These are phyloP conservation scores for Chiroxiphia lanceolata DNA, from an alignment of 2,797 vertebrate species.

Conservation along the genomic window DNA sequence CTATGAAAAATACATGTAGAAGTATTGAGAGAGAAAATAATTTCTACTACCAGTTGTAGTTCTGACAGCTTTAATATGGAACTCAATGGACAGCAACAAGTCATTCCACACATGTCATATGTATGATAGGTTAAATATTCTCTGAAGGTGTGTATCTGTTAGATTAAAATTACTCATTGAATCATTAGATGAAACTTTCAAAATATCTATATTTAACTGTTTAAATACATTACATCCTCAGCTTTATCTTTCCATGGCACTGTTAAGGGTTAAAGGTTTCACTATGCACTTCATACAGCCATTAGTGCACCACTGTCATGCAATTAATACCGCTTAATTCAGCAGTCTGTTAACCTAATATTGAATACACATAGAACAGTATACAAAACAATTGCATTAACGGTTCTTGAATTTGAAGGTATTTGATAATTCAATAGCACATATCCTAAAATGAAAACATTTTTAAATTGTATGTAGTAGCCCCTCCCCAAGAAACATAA, in stretches of 20 bases:
- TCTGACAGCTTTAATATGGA: not conserved
- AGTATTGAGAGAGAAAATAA: not conserved
- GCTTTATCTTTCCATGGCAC: not conserved
- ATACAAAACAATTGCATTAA: not conserved
- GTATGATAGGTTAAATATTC: not conserved
- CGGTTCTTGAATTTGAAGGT: not conserved
- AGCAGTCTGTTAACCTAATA: not conserved
- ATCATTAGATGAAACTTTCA: not conserved
- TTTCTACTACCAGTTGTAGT: no score
- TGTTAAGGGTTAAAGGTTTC: not conserved
- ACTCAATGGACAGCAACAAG: not conserved
- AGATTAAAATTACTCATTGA: not conserved
- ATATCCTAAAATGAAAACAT: not conserved
- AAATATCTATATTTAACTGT: not conserved
- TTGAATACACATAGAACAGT: not conserved
- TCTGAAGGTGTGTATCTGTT: not conserved
- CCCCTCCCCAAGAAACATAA: accelerated
- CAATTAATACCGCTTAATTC: not conserved
- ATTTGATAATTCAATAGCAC: not conserved
- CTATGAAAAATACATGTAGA: not conserved
- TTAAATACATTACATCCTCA: not conserved
- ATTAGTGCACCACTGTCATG: not conserved
- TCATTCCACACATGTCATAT: not conserved
- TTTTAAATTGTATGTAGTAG: not conserved
- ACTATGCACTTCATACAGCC: not conserved